A percentile compares a stretch with the other conserved stretches of the same genome.
Conservation (phyloP, 2,797 vertebrate genomes). For the Esox masquinongy region DNA sequence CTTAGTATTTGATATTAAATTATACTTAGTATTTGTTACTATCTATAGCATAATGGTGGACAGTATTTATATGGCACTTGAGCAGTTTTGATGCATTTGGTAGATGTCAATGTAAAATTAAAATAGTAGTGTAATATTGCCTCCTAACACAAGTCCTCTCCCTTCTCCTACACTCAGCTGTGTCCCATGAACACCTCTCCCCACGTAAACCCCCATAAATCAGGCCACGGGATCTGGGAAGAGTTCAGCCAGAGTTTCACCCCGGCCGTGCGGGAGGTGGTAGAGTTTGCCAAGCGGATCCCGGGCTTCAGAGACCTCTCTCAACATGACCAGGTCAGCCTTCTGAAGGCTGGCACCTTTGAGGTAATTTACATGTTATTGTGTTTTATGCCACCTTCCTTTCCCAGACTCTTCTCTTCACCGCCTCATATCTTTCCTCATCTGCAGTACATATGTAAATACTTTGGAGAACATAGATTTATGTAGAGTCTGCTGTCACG, state of each 20-base stretch:
- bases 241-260: slow-evolving; percentile 97
- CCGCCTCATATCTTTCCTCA: background rate
- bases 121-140: background rate
- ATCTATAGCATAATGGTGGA: background rate
- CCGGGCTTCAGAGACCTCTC: slow-evolving; percentile 93
- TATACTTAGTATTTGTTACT: background rate
- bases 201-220: slow-evolving; percentile 88
- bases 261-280: slow-evolving; percentile 94
- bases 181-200: slow-evolving; percentile 96
- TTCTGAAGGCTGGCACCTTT: slow-evolving; percentile 95
- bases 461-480: background rate
- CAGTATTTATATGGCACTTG: background rate
- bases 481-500: background rate
- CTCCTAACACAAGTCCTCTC: background rate
- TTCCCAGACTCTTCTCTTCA: background rate
- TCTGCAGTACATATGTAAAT: background rate
- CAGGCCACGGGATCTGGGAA: slow-evolving; percentile 93
- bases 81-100: background rate
- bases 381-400: background rate
- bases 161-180: slow-evolving; percentile 72
- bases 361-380: slow-evolving; percentile 77
- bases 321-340: slow-evolving; percentile 94
- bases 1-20: background rate
- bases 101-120: background rate
- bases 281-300: slow-evolving; percentile 96